Conservation (phyloP, 1,140 invertebrate species). For the Dendrolimus punctatus region DNA sequence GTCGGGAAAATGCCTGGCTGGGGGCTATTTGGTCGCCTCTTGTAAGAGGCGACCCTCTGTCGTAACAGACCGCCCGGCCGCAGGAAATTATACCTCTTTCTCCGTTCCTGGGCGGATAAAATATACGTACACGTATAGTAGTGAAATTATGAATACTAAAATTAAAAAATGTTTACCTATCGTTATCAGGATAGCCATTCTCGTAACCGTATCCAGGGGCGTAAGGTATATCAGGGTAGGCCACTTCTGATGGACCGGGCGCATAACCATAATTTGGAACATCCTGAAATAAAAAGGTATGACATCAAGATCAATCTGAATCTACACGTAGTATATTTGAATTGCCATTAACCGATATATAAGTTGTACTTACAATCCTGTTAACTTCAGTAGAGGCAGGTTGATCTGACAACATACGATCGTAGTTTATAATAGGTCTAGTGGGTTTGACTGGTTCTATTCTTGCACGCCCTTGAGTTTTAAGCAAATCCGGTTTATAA, state of each 20-base stretch:
- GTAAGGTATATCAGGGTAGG: slow-evolving; percentile 56
- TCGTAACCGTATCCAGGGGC: slow-evolving; percentile 53
- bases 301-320: neutral
- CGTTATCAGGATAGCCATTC: slow-evolving; percentile 26
- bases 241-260: slow-evolving; percentile 35
- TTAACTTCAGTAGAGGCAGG: slow-evolving; percentile 34
- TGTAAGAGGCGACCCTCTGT: too few relatives aligned
- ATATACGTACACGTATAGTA: too few relatives aligned
- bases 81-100: too few relatives aligned
- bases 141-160: slow-evolving; percentile 3
- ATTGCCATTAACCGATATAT: neutral
- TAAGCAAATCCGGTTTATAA: slow-evolving; percentile 37
- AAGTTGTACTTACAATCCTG: slow-evolving; percentile 39
- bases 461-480: slow-evolving; percentile 31
- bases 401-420: slow-evolving; percentile 49
- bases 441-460: slow-evolving; percentile 38
- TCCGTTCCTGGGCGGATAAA: too few relatives aligned
- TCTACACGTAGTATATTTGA: too few relatives aligned
- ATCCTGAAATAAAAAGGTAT: slow-evolving; percentile 34
- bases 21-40: too few relatives aligned
- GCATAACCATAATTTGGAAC: slow-evolving; percentile 31
- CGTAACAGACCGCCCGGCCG: too few relatives aligned
- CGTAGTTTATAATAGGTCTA: slow-evolving; percentile 37
- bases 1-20: too few relatives aligned
- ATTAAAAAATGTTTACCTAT: slow-evolving; percentile 24